These are phyloP conservation scores for Tholera decimalis DNA, from an alignment of 2,888 invertebrate species.

Conservation along the genomic window DNA sequence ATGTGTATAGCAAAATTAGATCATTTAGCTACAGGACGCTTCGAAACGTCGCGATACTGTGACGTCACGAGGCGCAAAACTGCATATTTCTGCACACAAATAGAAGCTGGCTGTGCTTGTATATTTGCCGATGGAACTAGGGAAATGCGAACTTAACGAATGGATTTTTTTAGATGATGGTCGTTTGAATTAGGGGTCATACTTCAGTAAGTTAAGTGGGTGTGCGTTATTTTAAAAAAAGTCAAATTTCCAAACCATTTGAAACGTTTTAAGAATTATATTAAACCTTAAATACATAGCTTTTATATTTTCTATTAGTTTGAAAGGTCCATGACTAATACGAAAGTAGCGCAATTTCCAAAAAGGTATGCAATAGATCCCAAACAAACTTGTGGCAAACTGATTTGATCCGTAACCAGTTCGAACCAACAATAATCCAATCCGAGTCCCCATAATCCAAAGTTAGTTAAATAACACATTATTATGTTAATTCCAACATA, in stretches of 20 bases:
- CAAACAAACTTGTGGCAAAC: constrained; percentile 21
- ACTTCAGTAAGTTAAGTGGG: not conserved
- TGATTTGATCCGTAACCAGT: constrained; percentile 31
- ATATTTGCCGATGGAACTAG: constrained; percentile 19
- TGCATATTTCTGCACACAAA: constrained; percentile 61
- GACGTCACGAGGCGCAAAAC: constrained; percentile 32
- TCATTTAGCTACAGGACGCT: constrained; percentile 17
- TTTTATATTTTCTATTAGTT: too few relatives aligned
- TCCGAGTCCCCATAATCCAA: constrained; percentile 43
- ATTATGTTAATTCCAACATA: constrained; percentile 66
- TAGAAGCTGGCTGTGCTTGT: constrained; percentile 21
- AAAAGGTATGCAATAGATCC: constrained; percentile 3
- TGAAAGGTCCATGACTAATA: too few relatives aligned
- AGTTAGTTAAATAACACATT: constrained; percentile 53
- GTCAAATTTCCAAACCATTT: too few relatives aligned
- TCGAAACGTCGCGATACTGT: constrained; percentile 31
- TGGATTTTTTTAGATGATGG: constrained; percentile 16
- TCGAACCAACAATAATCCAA: constrained; percentile 46
- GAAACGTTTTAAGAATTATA: too few relatives aligned
- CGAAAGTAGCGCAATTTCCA: not conserved
- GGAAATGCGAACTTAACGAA: constrained; percentile 21
- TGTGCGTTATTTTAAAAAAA: too few relatives aligned
- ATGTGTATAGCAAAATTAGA: constrained; percentile 32
- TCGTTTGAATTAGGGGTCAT: not conserved
- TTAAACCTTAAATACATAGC: too few relatives aligned